A percentile compares a stretch with the other conserved stretches of the same genome.
These are phyloP conservation scores for Brachionus sp. DNA, from an alignment of 1,140 invertebrate species.

Conservation along the genomic window DNA sequence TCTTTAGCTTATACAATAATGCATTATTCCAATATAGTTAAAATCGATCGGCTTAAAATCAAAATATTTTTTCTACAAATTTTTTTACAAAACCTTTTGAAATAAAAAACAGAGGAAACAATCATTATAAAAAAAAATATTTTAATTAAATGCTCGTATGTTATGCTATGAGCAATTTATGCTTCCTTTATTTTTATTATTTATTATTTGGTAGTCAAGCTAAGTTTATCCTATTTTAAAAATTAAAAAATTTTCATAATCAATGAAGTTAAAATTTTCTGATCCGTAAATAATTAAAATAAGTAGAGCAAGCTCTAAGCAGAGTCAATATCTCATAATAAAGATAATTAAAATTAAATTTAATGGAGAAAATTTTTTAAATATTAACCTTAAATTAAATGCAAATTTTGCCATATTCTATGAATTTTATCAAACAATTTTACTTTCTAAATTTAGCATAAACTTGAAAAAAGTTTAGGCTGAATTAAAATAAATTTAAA, in stretches of 20 bases:
- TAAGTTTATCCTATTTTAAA: neutral
- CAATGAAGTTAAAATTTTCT: neutral
- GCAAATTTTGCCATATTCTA: conserved; percentile 9
- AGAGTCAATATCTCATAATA: no score
- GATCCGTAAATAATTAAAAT: neutral
- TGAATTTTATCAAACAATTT: neutral
- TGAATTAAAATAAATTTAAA: neutral
- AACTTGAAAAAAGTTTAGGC: neutral
- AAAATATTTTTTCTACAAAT: neutral
- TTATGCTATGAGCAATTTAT: neutral
- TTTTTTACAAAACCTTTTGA: neutral
- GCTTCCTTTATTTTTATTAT: neutral
- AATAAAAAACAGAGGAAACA: conserved; percentile 18
- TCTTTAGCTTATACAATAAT: neutral
- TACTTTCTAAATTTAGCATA: neutral
- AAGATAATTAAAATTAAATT: neutral
- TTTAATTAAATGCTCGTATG: neutral
- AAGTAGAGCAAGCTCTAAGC: no score
- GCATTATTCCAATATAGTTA: neutral
- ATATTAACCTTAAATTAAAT: neutral
- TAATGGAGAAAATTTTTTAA: neutral
- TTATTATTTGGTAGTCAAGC: neutral
- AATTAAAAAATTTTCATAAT: neutral
- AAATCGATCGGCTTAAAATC: neutral
- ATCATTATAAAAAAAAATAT: neutral